Evolutionary conservation across 2,797 vertebrate genomes (phyloP).

Genomic region (Taeniopygia guttata): DNA sequence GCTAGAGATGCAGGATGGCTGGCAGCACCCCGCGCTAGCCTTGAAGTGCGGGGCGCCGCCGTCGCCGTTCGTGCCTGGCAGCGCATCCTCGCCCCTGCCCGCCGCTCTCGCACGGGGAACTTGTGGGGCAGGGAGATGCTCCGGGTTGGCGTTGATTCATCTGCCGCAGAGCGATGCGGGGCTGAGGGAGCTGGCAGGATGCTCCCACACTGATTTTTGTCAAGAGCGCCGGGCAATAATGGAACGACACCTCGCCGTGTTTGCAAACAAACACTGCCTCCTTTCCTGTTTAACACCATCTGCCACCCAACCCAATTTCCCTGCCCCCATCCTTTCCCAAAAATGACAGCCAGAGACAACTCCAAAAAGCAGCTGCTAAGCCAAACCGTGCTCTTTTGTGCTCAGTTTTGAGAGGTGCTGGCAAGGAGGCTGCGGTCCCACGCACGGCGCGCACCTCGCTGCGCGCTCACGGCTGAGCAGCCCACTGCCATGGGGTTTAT

Average conservation of each 20-base stretch:
- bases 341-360: constrained; percentile 49
- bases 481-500: fast-evolving
- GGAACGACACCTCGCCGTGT: constrained; percentile 56
- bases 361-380: constrained; percentile 53
- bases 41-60: neutral
- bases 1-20: neutral
- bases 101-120: neutral
- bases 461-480: fast-evolving
- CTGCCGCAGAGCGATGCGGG: neutral
- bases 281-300: constrained; percentile 66
- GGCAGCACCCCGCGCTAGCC: neutral
- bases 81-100: neutral
- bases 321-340: constrained; percentile 50
- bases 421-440: neutral
- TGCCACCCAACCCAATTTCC: constrained; percentile 54
- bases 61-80: neutral
- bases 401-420: neutral
- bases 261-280: constrained; percentile 69
- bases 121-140: neutral
- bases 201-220: constrained; percentile 65
- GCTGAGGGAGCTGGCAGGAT: constrained; percentile 11
- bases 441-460: neutral
- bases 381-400: neutral
- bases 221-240: constrained; percentile 54
- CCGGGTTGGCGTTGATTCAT: constrained; percentile 46